phyloP scores from a whole-genome alignment of 2,797 vertebrate genomes.

The Erpetoichthys calabaricus region DNA sequence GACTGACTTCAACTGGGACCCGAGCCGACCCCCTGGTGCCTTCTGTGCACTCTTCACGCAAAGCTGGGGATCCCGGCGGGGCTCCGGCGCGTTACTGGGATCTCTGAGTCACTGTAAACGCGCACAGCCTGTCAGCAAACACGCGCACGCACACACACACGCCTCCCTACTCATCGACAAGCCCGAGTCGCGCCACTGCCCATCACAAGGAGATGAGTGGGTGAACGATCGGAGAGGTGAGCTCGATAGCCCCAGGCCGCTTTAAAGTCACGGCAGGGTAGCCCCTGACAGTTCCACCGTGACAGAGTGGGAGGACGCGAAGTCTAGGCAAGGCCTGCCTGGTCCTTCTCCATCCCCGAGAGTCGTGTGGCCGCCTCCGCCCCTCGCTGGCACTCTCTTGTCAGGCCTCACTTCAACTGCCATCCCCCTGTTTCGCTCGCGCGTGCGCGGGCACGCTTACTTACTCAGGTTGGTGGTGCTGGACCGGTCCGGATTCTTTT shows the following conservation, averaged over 20 bases:
- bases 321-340: slow-evolving; percentile 37
- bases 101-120: too few species aligned
- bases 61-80: too few species aligned
- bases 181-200: neutral
- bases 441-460: slow-evolving; percentile 25
- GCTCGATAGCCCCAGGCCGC: neutral
- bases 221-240: too few species aligned
- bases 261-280: neutral
- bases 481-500: slow-evolving; percentile 46
- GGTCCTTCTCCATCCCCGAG: slow-evolving; percentile 37
- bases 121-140: too few species aligned
- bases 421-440: slow-evolving; percentile 36
- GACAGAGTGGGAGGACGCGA: slow-evolving; percentile 18
- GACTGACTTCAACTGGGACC: too few species aligned
- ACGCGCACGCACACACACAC: neutral
- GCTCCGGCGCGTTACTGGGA: too few species aligned
- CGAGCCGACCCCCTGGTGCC: too few species aligned
- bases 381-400: slow-evolving; percentile 52
- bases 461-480: slow-evolving; percentile 47
- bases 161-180: neutral
- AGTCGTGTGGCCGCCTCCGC: slow-evolving; percentile 45
- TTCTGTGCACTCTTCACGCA: too few species aligned
- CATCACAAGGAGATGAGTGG: neutral
- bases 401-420: slow-evolving; percentile 55
- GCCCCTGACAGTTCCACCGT: slow-evolving; percentile 3